Percentiles rank a stretch among this genome's conserved stretches.
These are phyloP conservation scores for Notospermus geniculatus DNA, from an alignment of 1,140 invertebrate species.

Conservation along the genomic window DNA sequence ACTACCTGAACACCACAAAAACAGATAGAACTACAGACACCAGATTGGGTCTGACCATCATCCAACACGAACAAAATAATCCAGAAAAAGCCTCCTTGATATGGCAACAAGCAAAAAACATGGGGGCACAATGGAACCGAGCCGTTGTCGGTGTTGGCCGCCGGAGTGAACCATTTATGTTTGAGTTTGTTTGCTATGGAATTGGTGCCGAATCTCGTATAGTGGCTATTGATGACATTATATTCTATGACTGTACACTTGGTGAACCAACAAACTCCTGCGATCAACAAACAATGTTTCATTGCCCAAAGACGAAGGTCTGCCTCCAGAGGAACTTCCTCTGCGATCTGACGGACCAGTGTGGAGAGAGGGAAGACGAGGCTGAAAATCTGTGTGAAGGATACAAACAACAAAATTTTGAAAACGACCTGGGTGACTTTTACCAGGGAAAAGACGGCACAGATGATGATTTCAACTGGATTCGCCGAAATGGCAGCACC, in stretches of 20 bases:
- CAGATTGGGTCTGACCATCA: conserved; percentile 39
- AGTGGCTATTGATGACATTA: conserved; percentile 48
- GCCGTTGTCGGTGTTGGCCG: conserved; percentile 32
- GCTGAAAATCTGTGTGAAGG: conserved; percentile 21
- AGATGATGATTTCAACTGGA: conserved; percentile 74
- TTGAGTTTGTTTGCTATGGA: conserved; percentile 29
- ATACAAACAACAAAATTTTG: conserved; percentile 35
- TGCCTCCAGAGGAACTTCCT: conserved; percentile 28
- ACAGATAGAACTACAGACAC: no score
- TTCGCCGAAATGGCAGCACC: conserved; percentile 59
- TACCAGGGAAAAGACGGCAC: conserved; percentile 23
- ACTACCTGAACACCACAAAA: conserved; percentile 66
- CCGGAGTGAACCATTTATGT: conserved; percentile 23
- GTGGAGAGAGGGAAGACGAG: conserved; percentile 53
- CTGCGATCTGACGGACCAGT: conserved; percentile 54
- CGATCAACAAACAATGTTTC: conserved; percentile 22
- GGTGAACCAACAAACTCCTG: conserved; percentile 19
- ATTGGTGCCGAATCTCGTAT: conserved; percentile 29
- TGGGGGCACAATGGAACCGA: conserved; percentile 23
- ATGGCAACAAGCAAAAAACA: conserved; percentile 16
- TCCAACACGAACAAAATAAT: conserved; percentile 22
- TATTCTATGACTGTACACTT: conserved; percentile 35
- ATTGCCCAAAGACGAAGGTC: conserved; percentile 29
- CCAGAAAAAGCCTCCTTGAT: conserved; percentile 13
- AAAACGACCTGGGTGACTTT: conserved; percentile 26